Evolutionary conservation across 2,113 vertebrate genomes (phyloP).

Genomic region (Calyptomena viridis): DNA sequence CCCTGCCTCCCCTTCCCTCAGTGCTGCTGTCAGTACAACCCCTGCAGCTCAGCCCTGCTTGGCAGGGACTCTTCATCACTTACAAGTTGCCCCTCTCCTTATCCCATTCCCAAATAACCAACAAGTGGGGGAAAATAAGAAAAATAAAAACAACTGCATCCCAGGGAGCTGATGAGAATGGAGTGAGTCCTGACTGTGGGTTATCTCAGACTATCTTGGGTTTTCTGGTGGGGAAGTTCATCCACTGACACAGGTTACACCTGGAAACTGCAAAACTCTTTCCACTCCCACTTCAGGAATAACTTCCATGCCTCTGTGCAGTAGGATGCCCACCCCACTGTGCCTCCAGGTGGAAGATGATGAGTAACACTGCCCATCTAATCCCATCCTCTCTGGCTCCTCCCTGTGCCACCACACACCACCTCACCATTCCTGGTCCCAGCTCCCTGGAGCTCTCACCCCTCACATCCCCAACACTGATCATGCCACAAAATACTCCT

Average conservation of each 20-base stretch:
- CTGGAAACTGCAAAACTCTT: not conserved
- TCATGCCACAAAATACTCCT: not conserved
- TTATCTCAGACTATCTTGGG: fast-evolving
- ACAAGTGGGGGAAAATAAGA: fast-evolving
- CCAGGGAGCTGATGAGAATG: not conserved
- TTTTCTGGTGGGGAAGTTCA: not conserved
- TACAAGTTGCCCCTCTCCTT: not conserved
- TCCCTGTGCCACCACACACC: not conserved
- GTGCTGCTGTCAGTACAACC: not conserved
- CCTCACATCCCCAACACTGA: not conserved
- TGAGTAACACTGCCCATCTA: not conserved
- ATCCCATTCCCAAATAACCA: not conserved
- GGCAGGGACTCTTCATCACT: not conserved
- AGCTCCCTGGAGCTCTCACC: not conserved
- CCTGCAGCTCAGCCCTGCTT: not conserved
- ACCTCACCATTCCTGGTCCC: not conserved
- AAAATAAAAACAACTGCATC: not conserved
- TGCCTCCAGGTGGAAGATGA: not conserved
- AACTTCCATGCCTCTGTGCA: not conserved
- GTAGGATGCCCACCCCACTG: not conserved
- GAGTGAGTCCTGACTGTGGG: not conserved
- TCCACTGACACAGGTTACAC: not conserved
- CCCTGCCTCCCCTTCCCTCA: not conserved
- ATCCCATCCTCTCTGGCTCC: not conserved
- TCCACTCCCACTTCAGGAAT: not conserved